phyloP scores from a whole-genome alignment of 1,140 invertebrate species.

The Zaprionus tsacasi region DNA sequence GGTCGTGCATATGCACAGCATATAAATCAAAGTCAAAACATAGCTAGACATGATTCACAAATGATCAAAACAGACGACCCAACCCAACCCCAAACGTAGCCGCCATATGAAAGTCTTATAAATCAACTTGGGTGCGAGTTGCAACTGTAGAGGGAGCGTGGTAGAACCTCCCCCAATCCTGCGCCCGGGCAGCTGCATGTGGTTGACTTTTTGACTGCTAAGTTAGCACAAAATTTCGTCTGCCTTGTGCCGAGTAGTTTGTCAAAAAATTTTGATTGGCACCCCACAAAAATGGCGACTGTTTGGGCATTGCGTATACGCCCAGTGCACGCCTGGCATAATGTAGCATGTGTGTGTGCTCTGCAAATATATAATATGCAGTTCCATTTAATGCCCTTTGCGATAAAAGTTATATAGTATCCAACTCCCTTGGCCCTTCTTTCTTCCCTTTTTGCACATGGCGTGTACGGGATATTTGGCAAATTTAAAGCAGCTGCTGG shows the following conservation, averaged over 20 bases:
- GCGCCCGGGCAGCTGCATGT: constrained; percentile 29
- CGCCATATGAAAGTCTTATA: constrained; percentile 76
- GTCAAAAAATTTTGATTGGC: constrained; percentile 49
- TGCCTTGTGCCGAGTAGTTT: constrained; percentile 39
- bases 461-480: constrained; percentile 13
- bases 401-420: constrained; percentile 6
- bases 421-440: too few relatives aligned
- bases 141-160: constrained; percentile 3
- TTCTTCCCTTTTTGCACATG: background rate
- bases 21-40: constrained; percentile 79
- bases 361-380: constrained; percentile 21
- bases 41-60: constrained; percentile 76
- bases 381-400: constrained; percentile 17
- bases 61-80: constrained; percentile 69
- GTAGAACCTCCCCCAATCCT: background rate
- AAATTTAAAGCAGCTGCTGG: constrained; percentile 47
- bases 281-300: constrained; percentile 8
- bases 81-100: constrained; percentile 2
- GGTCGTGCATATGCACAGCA: constrained; percentile 62
- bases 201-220: constrained; percentile 54
- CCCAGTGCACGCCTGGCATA: background rate
- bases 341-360: constrained; percentile 3
- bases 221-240: constrained; percentile 37
- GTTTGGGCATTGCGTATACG: constrained; percentile 40
- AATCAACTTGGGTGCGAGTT: constrained; percentile 58